Evolutionary conservation across 1,140 invertebrate genomes (phyloP), one percentile per base, ranked within the genome.

Genomic region (Mycetomoellerius zeteki): DNA sequence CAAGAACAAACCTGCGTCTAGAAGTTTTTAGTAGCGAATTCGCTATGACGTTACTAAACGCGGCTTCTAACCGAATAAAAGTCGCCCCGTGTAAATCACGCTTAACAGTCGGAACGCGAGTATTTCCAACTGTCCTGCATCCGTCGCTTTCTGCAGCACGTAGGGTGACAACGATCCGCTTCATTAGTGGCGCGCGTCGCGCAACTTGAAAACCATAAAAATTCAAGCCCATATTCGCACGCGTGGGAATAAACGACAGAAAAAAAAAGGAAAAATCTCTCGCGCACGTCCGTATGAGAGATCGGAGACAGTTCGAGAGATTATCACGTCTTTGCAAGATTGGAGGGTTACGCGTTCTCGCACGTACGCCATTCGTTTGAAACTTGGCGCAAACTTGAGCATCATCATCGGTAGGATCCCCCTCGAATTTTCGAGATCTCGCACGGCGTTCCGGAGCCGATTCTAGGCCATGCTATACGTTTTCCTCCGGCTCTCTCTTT

Each of bases 331-430:
- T 73, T 60, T 47, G 33, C 67, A 24, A n/a, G 37, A 82, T 82
- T 73, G 21, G 65, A 27, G 33, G 33, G 19, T 58, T 58, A 21
- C 52, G 16, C 52, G 65, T 82, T 50, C 33, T 58, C 78, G 78
- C 65, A 82, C 77, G 62, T 81, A 81, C 77, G 62, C 33, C 80
- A 73, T 82, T 73, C 80, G 80, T 82, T 82, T 16, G 80, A 72
- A 73, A 82, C 33, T 82, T 82, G 67, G 67, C 65, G 67, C 80
- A 82, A 73, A 72, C 65, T 72, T 16, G 78, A 73, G 67, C 67
- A 72, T 82, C 80, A 73, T 82, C 80, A 69, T 69, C 37, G 37
- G 21, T 24, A 54, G 30, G n/a, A 56, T 16, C 6, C 54, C 6
- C 19, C 14, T 24, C 67, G 54, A 82, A 73, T 82, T 82, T 82